These are phyloP conservation scores for Lycopodina hypogea DNA, from an alignment of 37 sponge, comb jelly and placozoan species.

Conservation along the genomic window DNA sequence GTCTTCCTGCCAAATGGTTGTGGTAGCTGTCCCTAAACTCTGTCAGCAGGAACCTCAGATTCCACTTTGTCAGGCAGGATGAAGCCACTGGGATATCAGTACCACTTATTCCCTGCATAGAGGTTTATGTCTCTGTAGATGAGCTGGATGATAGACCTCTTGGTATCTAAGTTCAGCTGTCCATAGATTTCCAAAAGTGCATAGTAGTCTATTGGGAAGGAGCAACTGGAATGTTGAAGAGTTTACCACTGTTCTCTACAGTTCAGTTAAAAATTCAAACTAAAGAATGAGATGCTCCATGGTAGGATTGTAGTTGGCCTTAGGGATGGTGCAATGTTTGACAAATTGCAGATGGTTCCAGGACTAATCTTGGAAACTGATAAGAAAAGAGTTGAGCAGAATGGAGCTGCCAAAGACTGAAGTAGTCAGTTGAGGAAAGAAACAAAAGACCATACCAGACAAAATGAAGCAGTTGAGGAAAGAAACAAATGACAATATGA, in stretches of 20 bases:
- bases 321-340: not conserved
- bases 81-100: slow-evolving; percentile 90
- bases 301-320: no score
- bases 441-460: no score
- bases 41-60: slow-evolving; percentile 66
- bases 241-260: slow-evolving; percentile 13
- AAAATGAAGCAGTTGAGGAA: no score
- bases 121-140: slow-evolving; percentile 58
- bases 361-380: no score
- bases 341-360: slow-evolving; percentile 17
- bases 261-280: slow-evolving; percentile 1
- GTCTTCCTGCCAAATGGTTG: slow-evolving; percentile 49
- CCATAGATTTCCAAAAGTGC: slow-evolving; percentile 84
- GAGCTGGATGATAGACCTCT: not conserved
- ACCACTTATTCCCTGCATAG: slow-evolving; percentile 99
- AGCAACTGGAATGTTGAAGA: no score
- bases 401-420: no score
- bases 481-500: no score
- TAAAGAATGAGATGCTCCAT: slow-evolving; percentile 7
- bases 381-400: no score
- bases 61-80: slow-evolving; percentile 82
- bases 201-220: slow-evolving; percentile 65
- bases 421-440: no score
- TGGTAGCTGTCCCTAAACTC: slow-evolving; percentile 94
- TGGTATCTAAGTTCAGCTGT: slow-evolving; percentile 30